Percentiles rank a stretch among this genome's conserved stretches.
These are phyloP conservation scores for Apostichopus japonicus DNA, from an alignment of 35 echinoderm and acorn worm genomes.

Conservation along the genomic window DNA sequence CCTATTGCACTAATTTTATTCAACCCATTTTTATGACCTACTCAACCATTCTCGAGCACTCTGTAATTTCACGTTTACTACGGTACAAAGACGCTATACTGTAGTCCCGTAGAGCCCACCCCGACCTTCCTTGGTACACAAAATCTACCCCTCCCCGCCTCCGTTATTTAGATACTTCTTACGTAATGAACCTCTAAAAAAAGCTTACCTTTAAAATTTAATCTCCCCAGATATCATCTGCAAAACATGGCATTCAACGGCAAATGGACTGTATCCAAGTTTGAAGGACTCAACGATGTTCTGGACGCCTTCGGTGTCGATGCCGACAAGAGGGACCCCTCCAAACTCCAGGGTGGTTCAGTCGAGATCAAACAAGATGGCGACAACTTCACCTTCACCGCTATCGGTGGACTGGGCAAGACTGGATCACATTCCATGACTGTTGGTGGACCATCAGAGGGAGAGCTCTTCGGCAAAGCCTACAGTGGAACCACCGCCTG, in stretches of 20 bases:
- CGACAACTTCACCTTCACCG: conserved; percentile 71
- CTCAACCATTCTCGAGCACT: too few relatives aligned
- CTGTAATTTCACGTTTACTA: too few relatives aligned
- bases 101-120: too few relatives aligned
- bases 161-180: too few relatives aligned
- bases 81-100: too few relatives aligned
- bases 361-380: conserved; percentile 76
- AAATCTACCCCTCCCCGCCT: too few relatives aligned
- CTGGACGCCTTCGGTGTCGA: conserved; percentile 53
- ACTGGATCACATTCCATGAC: conserved; percentile 42
- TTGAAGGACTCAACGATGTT: conserved; percentile 62
- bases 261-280: conserved; percentile 60
- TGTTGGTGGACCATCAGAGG: conserved; percentile 50
- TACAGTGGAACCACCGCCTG: conserved; percentile 1
- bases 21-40: too few relatives aligned
- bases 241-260: conserved; percentile 51
- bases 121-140: too few relatives aligned
- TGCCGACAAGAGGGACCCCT: conserved; percentile 34
- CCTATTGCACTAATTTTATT: too few relatives aligned
- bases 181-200: too few relatives aligned
- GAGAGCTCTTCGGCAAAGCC: conserved; percentile 16
- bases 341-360: conserved; percentile 9
- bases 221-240: too few relatives aligned
- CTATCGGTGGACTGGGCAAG: conserved; percentile 53
- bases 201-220: too few relatives aligned